Base-by-base conservation (phyloP, 64 coral and sea anemone genomes). In the Astreopora myriophthalma region DNA sequence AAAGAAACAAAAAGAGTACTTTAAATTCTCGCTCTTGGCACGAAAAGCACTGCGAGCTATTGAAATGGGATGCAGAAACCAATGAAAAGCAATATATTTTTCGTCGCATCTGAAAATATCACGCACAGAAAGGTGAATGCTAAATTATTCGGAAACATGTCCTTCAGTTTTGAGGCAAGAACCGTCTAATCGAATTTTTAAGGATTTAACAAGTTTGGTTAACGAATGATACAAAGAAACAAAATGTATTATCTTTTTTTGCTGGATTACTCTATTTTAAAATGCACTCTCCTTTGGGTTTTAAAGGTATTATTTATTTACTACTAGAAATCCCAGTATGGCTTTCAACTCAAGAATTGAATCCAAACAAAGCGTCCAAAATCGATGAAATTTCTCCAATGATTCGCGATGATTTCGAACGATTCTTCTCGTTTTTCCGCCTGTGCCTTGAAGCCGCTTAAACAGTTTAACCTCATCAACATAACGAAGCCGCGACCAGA, bases 241-340 rank as follows among this genome's bases (percentile, higher is more conserved):
- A 14, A 58, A 58, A 58, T 0, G 42, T 4, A 46, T 46, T 46
- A 58, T 12, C 52, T 51, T 52, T 31, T 48, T 16, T 11, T 12
- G 12, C 23, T 28, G 12, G 26, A 27, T 78, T 30, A 2, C 75
- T 51, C 26, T 32, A 78, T 52, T 78, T 76, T 55, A 24, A 78
- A 78, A 78, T 78, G 44, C 44, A 78, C 22, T 51, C 48, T 60
- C 22, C 17, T 5, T 57, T 92, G 24, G 35, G 80, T 52, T 64
- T 65, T 49, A 24, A 79, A 84, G 35, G 33, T 92, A 92, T 92
- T 86, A 92, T 92, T 92, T 92, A 92, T 92, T 91, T 85, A 92
- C 69, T 16, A 92, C 79, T 48, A 37, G 3, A 68, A 66, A 65
- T 32, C 32, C 80, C 42, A 38, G 80, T 29, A 64, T 8, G 57